A percentile compares a stretch with the other conserved stretches of the same genome.
Evolutionary conservation across 2,113 vertebrate genomes (phyloP).

Genomic region (Perognathus longimembris): DNA sequence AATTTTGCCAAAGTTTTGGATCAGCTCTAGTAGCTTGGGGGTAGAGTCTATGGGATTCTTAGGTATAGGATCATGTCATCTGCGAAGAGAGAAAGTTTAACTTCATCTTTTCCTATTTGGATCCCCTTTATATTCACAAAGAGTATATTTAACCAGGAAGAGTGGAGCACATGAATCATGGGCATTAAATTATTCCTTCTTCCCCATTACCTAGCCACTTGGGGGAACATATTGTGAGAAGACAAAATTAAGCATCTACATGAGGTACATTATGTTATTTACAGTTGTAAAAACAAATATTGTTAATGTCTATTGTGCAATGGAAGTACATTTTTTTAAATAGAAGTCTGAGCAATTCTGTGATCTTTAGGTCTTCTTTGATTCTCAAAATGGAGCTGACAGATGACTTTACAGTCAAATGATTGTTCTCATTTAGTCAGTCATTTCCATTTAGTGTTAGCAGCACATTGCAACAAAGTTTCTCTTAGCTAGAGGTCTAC

Average conservation of each 20-base stretch:
- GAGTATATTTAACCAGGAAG: not conserved
- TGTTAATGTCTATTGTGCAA: not conserved
- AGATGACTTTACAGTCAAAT: not conserved
- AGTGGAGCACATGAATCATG: not conserved
- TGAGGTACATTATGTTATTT: constrained; percentile 31
- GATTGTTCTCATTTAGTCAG: constrained; percentile 9
- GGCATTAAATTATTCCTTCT: not conserved
- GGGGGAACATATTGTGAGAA: not conserved
- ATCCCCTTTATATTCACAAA: too few relatives aligned
- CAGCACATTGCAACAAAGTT: not conserved
- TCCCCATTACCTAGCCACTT: not conserved
- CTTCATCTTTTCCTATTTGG: too few relatives aligned
- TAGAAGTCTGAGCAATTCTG: not conserved
- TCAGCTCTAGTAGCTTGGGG: too few relatives aligned
- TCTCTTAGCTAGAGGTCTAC: not conserved
- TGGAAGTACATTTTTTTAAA: not conserved
- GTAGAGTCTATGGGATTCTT: too few relatives aligned
- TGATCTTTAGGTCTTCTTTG: not conserved
- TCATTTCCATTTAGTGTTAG: not conserved
- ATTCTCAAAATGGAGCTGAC: not conserved
- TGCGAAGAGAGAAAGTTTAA: too few relatives aligned
- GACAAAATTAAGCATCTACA: not conserved
- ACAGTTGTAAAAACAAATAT: not conserved
- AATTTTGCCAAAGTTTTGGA: too few relatives aligned
- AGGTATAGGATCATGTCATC: too few relatives aligned